phyloP scores from a whole-genome alignment of 1,140 invertebrate species.

The Stegodyphus dumicola region DNA sequence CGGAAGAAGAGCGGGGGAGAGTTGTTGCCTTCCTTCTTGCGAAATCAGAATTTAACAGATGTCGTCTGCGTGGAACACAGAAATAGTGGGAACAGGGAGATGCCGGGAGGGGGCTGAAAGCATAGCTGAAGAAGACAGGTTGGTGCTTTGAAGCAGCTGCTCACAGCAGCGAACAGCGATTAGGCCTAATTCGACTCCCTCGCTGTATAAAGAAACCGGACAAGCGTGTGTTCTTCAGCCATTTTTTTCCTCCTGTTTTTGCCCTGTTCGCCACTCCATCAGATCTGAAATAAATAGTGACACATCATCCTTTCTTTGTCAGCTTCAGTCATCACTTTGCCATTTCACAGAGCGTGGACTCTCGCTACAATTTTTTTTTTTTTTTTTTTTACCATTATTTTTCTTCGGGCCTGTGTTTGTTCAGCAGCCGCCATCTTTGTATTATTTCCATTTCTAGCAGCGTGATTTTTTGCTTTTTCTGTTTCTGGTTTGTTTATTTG shows the following conservation, averaged over 20 bases:
- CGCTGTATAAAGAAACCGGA: slow-evolving; percentile 61
- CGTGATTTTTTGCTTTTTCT: slow-evolving; percentile 4
- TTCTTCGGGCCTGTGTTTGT: not conserved
- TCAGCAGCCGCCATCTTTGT: slow-evolving; percentile 35
- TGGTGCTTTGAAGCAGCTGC: slow-evolving; percentile 35
- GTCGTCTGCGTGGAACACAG: slow-evolving; percentile 38
- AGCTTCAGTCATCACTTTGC: slow-evolving; percentile 49
- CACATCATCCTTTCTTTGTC: slow-evolving; percentile 57
- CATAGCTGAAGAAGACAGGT: slow-evolving; percentile 31
- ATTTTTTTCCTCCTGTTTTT: slow-evolving; percentile 6
- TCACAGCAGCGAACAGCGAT: slow-evolving; percentile 45
- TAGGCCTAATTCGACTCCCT: slow-evolving; percentile 51
- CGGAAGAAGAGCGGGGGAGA: slow-evolving; percentile 27
- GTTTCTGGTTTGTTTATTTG: slow-evolving; percentile 17
- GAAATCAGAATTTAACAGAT: slow-evolving; percentile 61
- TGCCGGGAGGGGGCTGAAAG: not conserved
- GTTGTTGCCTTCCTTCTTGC: slow-evolving; percentile 55
- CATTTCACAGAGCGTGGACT: slow-evolving; percentile 38
- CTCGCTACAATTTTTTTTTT: slow-evolving; percentile 9
- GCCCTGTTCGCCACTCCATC: slow-evolving; percentile 52
- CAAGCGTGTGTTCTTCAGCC: slow-evolving; percentile 44
- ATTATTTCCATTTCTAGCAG: slow-evolving; percentile 23
- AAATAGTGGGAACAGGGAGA: slow-evolving; percentile 2
- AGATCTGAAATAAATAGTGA: slow-evolving; percentile 62
- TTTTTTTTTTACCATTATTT: slow-evolving; percentile 36